Conservation (phyloP, 64 coral and sea anemone species). For the Anthopleura sola region DNA sequence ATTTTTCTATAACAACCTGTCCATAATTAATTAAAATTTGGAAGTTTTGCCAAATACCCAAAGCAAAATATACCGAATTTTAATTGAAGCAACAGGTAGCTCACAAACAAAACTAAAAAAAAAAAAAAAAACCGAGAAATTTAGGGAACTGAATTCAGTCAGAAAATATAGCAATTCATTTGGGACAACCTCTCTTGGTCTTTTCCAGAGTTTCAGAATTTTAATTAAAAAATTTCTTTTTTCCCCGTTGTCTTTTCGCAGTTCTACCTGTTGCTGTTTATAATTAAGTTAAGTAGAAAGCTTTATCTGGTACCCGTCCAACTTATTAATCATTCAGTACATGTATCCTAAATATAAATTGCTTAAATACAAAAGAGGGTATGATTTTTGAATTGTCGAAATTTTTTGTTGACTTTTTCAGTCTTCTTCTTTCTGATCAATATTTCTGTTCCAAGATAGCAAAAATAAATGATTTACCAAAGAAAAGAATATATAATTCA, state of each 20-base stretch:
- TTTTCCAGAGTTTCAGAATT: no score
- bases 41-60: background rate
- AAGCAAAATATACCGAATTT: background rate
- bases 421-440: no score
- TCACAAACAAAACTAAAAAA: background rate
- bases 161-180: background rate
- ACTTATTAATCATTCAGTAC: background rate
- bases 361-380: background rate
- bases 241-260: background rate
- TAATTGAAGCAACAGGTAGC: slow-evolving; percentile 5
- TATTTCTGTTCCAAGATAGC: no score
- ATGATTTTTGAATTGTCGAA: no score
- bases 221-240: background rate
- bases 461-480: no score
- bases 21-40: background rate
- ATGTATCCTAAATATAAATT: background rate
- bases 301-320: background rate
- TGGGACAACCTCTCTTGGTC: background rate
- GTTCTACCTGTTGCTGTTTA: slow-evolving; percentile 2
- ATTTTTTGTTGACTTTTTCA: no score
- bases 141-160: background rate
- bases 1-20: background rate
- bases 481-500: no score
- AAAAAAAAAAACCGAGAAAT: background rate
- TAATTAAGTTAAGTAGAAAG: background rate